These are phyloP conservation scores for Drosophila demipolita DNA, from an alignment of 2,888 invertebrate species.

Conservation along the genomic window DNA sequence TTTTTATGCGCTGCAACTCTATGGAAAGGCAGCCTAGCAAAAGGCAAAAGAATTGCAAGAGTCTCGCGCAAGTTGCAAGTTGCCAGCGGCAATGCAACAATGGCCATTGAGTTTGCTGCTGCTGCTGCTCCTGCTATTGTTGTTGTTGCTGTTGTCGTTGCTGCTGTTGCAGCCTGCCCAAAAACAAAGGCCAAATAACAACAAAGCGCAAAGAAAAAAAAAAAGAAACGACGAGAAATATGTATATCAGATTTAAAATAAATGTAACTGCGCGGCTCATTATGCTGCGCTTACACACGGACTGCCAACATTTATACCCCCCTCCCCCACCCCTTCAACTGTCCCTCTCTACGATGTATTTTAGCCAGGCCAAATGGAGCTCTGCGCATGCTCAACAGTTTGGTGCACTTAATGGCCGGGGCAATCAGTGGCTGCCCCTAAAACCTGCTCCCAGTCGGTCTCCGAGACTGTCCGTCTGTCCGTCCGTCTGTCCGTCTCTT, in stretches of 20 bases:
- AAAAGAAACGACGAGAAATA: conserved; percentile 67
- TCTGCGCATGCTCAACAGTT: conserved; percentile 70
- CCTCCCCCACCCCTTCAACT: background rate
- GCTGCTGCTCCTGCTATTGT: conserved; percentile 33
- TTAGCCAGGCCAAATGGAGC: conserved; percentile 59
- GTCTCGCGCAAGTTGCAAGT: conserved; percentile 49
- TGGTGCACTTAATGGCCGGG: conserved; percentile 77
- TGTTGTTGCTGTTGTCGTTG: conserved; percentile 49
- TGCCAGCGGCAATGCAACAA: conserved; percentile 68
- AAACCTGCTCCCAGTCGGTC: conserved; percentile 11
- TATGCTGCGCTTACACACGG: conserved; percentile 76
- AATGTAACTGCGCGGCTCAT: conserved; percentile 82
- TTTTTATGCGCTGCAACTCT: conserved; percentile 47
- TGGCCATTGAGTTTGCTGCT: conserved; percentile 77
- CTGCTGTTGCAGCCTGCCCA: conserved; percentile 60
- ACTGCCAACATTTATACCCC: conserved; percentile 25
- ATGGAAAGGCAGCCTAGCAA: conserved; percentile 64
- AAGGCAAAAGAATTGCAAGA: conserved; percentile 59
- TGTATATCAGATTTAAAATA: conserved; percentile 83
- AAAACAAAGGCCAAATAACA: conserved; percentile 78
- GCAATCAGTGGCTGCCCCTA: conserved; percentile 65
- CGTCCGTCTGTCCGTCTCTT: background rate
- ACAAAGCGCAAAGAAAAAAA: conserved; percentile 41
- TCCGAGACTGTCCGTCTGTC: background rate
- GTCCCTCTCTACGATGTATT: background rate